These are phyloP conservation scores for Thomomys bottae DNA, from an alignment of 2,113 vertebrate genomes.

Conservation along the genomic window DNA sequence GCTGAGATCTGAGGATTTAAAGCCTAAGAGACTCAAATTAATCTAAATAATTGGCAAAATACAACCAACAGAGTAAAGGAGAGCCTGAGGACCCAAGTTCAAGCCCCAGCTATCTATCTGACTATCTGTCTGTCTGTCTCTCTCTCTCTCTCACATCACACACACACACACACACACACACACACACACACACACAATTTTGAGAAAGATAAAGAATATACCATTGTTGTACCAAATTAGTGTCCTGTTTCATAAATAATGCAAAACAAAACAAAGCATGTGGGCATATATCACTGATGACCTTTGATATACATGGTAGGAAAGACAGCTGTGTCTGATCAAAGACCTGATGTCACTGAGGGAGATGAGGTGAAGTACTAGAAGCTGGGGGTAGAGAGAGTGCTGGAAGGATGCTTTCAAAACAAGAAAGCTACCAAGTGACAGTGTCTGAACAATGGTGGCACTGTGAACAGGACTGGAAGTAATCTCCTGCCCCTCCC, in stretches of 20 bases:
- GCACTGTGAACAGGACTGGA: not conserved
- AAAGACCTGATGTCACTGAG: not conserved
- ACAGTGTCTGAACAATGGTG: not conserved
- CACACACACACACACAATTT: not conserved
- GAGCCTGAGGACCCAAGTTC: too few relatives aligned
- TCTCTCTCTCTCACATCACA: not conserved
- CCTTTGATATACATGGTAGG: slow-evolving; percentile 42
- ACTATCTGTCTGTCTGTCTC: too few relatives aligned
- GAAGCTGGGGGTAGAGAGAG: not conserved
- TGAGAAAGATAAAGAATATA: not conserved
- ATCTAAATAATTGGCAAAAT: too few relatives aligned
- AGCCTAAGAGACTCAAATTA: too few relatives aligned
- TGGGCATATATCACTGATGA: not conserved
- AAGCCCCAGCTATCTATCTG: too few relatives aligned
- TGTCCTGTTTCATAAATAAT: not conserved
- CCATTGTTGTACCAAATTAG: not conserved
- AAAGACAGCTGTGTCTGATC: not conserved
- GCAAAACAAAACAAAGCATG: not conserved
- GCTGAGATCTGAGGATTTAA: too few relatives aligned
- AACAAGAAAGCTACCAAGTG: not conserved
- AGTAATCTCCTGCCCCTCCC: not conserved
- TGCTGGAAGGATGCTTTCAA: not conserved
- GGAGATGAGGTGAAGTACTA: not conserved
- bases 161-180: too few relatives aligned
- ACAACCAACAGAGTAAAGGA: too few relatives aligned